phyloP scores from a whole-genome alignment of 2,797 vertebrate genomes.

The Bucorvus abyssinicus region DNA sequence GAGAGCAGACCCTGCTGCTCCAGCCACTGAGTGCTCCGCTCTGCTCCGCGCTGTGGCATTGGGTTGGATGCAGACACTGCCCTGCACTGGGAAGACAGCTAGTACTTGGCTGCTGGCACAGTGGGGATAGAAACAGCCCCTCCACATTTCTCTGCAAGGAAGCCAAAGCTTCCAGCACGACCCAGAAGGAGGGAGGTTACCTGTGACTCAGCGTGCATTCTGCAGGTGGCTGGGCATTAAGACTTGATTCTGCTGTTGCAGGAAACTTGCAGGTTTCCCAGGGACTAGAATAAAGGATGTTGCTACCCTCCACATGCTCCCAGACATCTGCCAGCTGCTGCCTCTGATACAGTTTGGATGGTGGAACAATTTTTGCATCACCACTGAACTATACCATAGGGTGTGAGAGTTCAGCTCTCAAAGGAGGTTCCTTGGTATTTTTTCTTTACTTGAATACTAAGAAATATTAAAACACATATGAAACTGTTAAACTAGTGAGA shows the following conservation, averaged over 20 bases:
- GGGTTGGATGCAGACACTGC: background rate
- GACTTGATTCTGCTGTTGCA: background rate
- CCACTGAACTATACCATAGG: background rate
- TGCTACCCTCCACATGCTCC: background rate
- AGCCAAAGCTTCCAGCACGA: background rate
- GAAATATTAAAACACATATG: background rate
- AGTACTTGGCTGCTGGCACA: background rate
- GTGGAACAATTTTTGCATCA: background rate
- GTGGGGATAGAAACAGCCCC: background rate
- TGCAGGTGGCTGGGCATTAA: background rate
- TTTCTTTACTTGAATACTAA: background rate
- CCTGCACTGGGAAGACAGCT: background rate
- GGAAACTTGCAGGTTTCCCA: background rate
- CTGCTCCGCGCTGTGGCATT: background rate
- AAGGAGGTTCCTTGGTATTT: background rate
- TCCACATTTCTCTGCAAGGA: background rate
- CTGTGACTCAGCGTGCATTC: background rate
- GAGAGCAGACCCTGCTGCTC: background rate
- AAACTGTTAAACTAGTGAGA: background rate
- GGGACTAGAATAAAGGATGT: background rate
- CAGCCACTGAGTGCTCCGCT: background rate
- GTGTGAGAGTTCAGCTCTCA: background rate
- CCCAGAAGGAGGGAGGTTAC: background rate
- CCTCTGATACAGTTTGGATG: background rate
- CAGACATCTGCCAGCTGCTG: background rate